Evolutionary conservation across 2,113 vertebrate genomes (phyloP), one percentile per base, ranked within the genome.

Genomic region (Corvus moneduloides): DNA sequence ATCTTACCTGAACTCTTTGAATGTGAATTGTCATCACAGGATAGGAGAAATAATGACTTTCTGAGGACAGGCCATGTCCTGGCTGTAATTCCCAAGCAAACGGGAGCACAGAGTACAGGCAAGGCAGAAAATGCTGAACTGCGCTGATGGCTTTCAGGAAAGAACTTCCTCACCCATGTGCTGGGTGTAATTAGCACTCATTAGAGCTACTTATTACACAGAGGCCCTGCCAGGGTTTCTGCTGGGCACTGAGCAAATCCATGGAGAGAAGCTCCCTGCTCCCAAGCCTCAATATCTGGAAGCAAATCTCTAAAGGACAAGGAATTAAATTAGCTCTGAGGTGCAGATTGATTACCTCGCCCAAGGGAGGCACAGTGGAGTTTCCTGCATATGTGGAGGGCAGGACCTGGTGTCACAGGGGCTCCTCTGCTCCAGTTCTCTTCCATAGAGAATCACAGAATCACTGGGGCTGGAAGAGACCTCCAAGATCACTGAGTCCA

Each of bases 121-220:
- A 49, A 13, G 24, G 30, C 58, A 90, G 37, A 68, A 87, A 72
- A 89, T 4, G 6, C 46, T 63, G 79, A 91, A 72, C 52, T 63
- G 9, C 41, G 37, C 75, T 20, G 73, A 43, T 30, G 48, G 11
- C 3, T 67, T 91, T 67, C 37, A 72, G 88, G 46, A 84, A 73
- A 66, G 49, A 80, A 9, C 56, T 54, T 75, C 28, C 81, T 90
- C 75, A 52, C 54, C 27, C 66, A 28, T 59, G 69, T 79, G 39
- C 41, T 83, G 80, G 58, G 35, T 71, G 66, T 74, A 82, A 94
- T 94, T 84, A 93, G 73, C 49, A 69, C 87, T 94, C 64, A 87
- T 93, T 91, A 94, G 43, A 89, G 58, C 52, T 78, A n/a, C 74
- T 91, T 64, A 64, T 43, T 18, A 68, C 27, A 69, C 81, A 82